These are phyloP conservation scores for Himantopus leucocephalus DNA, from an alignment of 2,113 vertebrate species.

Conservation along the genomic window DNA sequence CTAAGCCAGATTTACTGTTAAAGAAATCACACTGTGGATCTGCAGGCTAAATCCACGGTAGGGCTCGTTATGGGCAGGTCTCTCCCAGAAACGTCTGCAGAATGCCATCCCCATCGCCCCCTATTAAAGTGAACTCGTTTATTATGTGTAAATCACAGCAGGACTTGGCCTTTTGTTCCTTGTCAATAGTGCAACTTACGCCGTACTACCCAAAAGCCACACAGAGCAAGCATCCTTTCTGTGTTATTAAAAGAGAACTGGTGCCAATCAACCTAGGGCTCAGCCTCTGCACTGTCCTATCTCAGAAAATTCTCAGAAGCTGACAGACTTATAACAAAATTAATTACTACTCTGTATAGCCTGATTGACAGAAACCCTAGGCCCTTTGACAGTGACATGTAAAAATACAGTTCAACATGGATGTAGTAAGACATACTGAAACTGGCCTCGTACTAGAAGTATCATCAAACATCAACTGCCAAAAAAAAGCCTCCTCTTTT, in stretches of 20 bases:
- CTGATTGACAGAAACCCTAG: background rate
- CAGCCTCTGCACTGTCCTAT: too few relatives aligned
- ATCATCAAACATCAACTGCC: background rate
- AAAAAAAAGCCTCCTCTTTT: background rate
- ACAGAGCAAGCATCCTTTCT: background rate
- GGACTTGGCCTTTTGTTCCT: background rate
- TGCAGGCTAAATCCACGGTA: rapidly evolving
- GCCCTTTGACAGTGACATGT: background rate
- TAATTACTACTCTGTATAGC: conserved; percentile 20
- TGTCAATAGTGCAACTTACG: background rate
- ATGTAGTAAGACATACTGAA: background rate
- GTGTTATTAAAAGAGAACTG: background rate
- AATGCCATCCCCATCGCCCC: background rate
- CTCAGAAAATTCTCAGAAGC: background rate
- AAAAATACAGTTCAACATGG: background rate
- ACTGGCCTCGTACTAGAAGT: background rate
- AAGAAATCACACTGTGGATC: background rate
- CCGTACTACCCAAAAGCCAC: background rate
- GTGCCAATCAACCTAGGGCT: background rate
- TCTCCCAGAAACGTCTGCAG: background rate
- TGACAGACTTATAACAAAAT: conserved; percentile 8
- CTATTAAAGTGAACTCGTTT: background rate
- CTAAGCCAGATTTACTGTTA: background rate
- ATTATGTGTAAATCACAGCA: background rate
- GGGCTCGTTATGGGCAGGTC: background rate